Percentiles rank a stretch among this genome's conserved stretches.
These are phyloP conservation scores for Epizoanthus rinbou DNA, from an alignment of 92 coral and sea anemone species.

Conservation along the genomic window DNA sequence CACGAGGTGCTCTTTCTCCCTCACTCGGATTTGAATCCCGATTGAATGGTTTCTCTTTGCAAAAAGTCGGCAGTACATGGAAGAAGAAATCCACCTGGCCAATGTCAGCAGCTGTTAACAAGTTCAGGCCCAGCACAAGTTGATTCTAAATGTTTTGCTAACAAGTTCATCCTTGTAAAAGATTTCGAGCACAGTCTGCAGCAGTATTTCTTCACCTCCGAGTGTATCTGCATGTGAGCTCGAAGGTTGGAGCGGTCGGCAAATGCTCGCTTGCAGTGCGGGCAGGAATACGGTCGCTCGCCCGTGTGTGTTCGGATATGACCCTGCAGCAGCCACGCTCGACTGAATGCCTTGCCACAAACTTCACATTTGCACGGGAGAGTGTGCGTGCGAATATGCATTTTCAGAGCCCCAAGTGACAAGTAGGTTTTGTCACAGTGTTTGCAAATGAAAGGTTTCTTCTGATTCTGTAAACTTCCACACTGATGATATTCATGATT, in stretches of 20 bases:
- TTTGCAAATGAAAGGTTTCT: conserved; percentile 85
- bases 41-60: too few relatives aligned
- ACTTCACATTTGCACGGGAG: conserved; percentile 87
- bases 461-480: conserved; percentile 48
- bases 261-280: conserved; percentile 83
- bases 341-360: conserved; percentile 92
- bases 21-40: too few relatives aligned
- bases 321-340: conserved; percentile 93
- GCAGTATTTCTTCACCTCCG: conserved; percentile 84
- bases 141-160: conserved; percentile 72
- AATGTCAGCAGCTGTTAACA: too few relatives aligned
- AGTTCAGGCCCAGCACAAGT: conserved; percentile 35
- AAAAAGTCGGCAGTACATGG: too few relatives aligned
- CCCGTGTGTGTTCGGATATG: conserved; percentile 95
- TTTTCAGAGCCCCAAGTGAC: conserved; percentile 89
- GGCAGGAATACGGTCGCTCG: conserved; percentile 84
- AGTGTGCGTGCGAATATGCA: conserved; percentile 97
- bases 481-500: conserved; percentile 70
- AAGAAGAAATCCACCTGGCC: too few relatives aligned
- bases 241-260: conserved; percentile 94
- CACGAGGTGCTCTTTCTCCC: too few relatives aligned
- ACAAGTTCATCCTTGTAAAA: conserved; percentile 85
- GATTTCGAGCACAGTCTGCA: conserved; percentile 77
- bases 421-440: conserved; percentile 84
- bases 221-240: conserved; percentile 91